Percentiles rank a stretch among this genome's conserved stretches.
Evolutionary conservation across 1,140 invertebrate species (phyloP).

Genomic region (Holcopasites calliopsidis): DNA sequence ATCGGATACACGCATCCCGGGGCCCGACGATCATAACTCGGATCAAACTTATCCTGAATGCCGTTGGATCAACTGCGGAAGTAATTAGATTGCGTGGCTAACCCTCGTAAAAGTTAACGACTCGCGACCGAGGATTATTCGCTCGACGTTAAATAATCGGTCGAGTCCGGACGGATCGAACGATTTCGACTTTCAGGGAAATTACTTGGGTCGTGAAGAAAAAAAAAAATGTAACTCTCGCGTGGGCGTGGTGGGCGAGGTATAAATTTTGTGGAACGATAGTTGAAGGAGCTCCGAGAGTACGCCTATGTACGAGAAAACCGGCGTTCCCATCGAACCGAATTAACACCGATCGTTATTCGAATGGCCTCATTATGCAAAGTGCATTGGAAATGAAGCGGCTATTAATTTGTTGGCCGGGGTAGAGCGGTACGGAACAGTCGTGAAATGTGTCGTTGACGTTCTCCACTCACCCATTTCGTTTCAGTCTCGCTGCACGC

Average conservation of each 20-base stretch:
- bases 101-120: conserved; percentile 61
- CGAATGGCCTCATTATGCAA: conserved; percentile 9
- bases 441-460: background rate
- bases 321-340: background rate
- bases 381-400: conserved; percentile 12
- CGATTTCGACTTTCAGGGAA: background rate
- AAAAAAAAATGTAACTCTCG: background rate
- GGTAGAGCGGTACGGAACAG: background rate
- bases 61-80: conserved; percentile 53
- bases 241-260: too few relatives aligned
- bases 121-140: conserved; percentile 10
- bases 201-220: background rate
- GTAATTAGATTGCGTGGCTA: conserved; percentile 64
- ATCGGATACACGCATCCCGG: conserved; percentile 39
- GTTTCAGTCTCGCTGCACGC: background rate
- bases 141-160: background rate
- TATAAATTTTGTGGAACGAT: too few relatives aligned
- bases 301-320: background rate
- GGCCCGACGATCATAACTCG: conserved; percentile 38
- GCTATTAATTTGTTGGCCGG: conserved; percentile 16
- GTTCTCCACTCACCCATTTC: background rate
- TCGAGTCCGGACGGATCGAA: background rate
- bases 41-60: background rate
- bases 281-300: background rate
- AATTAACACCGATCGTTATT: conserved; percentile 17